Percentiles rank a stretch among this genome's conserved stretches.
Conservation (phyloP, 1,140 invertebrate genomes). For the Formica selysi region DNA sequence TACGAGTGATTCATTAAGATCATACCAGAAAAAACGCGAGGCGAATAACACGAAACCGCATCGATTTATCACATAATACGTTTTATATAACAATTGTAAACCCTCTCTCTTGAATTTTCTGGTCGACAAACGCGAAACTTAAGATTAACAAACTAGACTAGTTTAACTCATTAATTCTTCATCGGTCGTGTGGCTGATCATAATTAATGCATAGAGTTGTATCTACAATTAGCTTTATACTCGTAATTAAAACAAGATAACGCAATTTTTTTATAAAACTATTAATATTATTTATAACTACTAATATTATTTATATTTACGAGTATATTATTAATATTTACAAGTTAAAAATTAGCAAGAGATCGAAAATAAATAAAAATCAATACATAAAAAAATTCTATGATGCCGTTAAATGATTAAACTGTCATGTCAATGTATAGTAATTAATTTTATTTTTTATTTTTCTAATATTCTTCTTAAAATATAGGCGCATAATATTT, state of each 20-base stretch:
- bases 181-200: background rate
- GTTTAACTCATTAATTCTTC: background rate
- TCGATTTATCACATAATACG: background rate
- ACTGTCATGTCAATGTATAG: too few relatives aligned
- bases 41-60: background rate
- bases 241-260: background rate
- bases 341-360: too few relatives aligned
- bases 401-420: too few relatives aligned
- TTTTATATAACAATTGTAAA: background rate
- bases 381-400: too few relatives aligned
- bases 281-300: too few relatives aligned
- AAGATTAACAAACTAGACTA: background rate
- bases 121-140: background rate
- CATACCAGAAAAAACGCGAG: background rate
- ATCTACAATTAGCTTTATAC: background rate
- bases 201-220: background rate
- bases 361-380: too few relatives aligned
- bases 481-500: too few relatives aligned
- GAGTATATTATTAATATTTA: too few relatives aligned
- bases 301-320: too few relatives aligned
- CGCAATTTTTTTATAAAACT: background rate
- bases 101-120: background rate
- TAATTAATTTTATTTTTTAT: background rate
- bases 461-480: background rate
- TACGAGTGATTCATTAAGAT: background rate